Base-by-base conservation (phyloP, 2,888 invertebrate genomes). In the Eucera pruinosa region DNA sequence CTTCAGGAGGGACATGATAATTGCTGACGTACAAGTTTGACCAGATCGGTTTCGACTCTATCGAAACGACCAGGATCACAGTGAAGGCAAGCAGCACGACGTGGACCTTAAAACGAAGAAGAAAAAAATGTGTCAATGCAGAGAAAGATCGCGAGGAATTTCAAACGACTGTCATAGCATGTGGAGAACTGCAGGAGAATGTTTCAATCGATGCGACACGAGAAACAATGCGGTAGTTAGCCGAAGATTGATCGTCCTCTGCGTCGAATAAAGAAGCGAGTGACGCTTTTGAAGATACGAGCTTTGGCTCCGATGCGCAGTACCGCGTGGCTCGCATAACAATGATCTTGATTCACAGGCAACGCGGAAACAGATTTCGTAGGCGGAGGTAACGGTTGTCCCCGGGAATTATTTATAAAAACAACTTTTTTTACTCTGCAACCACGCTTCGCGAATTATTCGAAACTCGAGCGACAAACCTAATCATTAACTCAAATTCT, bases 1-100 rank as follows among this genome's bases (percentile, higher is more conserved):
- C 64, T 0, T 48, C 55, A n/a, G 71, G 50, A 5, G 75, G 67
- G 20, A 78, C 64, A 0, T 69, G 25, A 33, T 82, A 72, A 57
- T 52, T 67, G 30, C 36, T 45, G 7, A 50, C 15, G 48, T 69
- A 36, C 20, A 72, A n/a, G 36, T 54, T 57, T 7, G 77, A 11
- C 67, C 75, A 71, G 41, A 52, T 15, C 6, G 86, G 78, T 50
- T 60, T 79, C 60, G 84, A 61, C 43, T 81, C 70, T 18, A 50
- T 65, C 18, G 69, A 72, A 33, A 45, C 70, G 54, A 69, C 27
- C 55, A 71, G 61, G 41, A 70, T n/a, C 55, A 45, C 68, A 33
- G 62, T 47, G 25, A 81, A 15, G 39, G 45, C 25, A 18, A 74
- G 36, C 27, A 78, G 60, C 43, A 25, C 33, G 3, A 50, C 43